Base-by-base conservation (phyloP, 2,888 invertebrate genomes). In the Escarpia spicata region DNA sequence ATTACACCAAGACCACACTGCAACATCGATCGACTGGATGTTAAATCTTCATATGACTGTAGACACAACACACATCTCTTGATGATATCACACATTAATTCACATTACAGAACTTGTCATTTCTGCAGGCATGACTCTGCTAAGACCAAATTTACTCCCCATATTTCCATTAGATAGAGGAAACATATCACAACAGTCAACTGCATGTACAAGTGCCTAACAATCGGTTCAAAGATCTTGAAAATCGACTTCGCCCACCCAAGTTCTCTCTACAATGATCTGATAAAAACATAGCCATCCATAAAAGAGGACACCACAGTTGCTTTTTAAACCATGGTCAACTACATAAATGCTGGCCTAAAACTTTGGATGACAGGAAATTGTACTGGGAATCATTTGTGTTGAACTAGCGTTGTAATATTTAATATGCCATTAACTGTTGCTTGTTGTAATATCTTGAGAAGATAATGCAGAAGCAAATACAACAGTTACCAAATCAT, bases 141-240 rank as follows among this genome's bases (percentile, higher is more conserved):
- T 75, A 75, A 75, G 19, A 75, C 75, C n/a, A 26, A 75, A 75
- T 75, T 15, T 75, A 6, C 75, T 26, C 19, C 75, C 75, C 52
- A 52, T 75, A 26, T 75, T 75, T 75, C 26, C 75, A 26, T 6
- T 75, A 26, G 2, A 75, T 75, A 75, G 2, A 26, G 75, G 75
- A 75, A 75, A 75, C 19, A 75, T 75, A 75, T 75, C 19, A 75
- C n/a, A 52, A 52, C 12, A 12, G 52, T 52, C 52, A 52, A 52
- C 52, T 75, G 26, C 26, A 75, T 26, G 75, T n/a, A 19, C 75
- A 75, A 75, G 4, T 75, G n/a, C 26, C 26, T 26, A 75, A 75
- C n/a, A n/a, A 75, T 75, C 75, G 26, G 75, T 75, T 75, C 75
- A 75, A 75, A 75, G 26, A 75, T 75, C 75, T 75, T 75, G 75